Percentiles rank a stretch among this genome's conserved stretches.
Conservation (phyloP, 2,113 vertebrate species). For the Pampusana beccarii region DNA sequence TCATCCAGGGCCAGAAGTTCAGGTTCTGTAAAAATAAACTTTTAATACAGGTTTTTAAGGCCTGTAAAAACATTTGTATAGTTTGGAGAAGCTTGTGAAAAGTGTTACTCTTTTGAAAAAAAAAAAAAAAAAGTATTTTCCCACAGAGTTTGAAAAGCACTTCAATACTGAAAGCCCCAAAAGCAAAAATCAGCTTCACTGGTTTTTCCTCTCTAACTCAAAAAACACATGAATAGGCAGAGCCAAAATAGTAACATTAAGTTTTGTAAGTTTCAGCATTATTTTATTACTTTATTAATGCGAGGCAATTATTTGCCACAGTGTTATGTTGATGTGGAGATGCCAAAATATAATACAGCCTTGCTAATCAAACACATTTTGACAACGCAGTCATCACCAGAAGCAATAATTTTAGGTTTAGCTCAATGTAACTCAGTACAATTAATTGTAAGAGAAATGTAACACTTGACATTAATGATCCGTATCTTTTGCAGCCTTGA, state of each 20-base stretch:
- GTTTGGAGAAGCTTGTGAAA: not conserved
- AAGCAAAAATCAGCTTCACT: not conserved
- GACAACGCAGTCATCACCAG: rapidly evolving
- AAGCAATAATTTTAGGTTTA: not conserved
- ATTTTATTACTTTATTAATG: not conserved
- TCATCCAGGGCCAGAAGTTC: not conserved
- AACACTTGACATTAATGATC: rapidly evolving
- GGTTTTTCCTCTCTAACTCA: not conserved
- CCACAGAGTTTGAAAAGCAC: not conserved
- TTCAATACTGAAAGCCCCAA: not conserved
- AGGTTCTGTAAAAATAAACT: conserved; percentile 1
- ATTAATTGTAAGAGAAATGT: rapidly evolving
- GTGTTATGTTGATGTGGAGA: not conserved
- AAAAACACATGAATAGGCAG: not conserved
- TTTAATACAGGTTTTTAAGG: not conserved
- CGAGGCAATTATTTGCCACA: not conserved
- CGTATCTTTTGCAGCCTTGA: not conserved
- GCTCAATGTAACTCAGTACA: not conserved
- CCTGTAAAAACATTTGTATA: not conserved
- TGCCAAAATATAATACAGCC: not conserved
- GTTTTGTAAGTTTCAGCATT: not conserved
- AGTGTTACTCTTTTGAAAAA: not conserved
- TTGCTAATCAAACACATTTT: not conserved
- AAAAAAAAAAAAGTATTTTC: not conserved
- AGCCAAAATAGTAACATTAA: not conserved